A percentile compares a stretch with the other conserved stretches of the same genome.
These are phyloP conservation scores for Engystomops pustulosus DNA, from an alignment of 2,113 vertebrate genomes.

Conservation along the genomic window DNA sequence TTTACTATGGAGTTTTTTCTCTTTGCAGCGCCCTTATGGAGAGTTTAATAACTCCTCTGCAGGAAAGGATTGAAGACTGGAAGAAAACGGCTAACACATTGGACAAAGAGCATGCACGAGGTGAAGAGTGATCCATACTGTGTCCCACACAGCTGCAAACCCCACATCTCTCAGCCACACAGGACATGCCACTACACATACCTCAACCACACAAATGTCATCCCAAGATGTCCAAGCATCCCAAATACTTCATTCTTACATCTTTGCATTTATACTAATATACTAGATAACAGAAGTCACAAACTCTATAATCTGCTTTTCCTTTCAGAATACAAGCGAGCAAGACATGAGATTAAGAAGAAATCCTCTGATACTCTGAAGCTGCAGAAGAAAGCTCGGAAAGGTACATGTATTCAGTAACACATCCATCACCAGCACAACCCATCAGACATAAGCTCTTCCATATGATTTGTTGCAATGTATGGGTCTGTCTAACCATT, in stretches of 20 bases:
- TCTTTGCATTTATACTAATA: not conserved
- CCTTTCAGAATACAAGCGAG: slow-evolving; percentile 91
- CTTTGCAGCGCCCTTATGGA: slow-evolving; percentile 85
- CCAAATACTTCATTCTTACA: no score
- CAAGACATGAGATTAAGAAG: slow-evolving; percentile 97
- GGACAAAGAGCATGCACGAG: slow-evolving; percentile 97
- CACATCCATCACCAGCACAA: not conserved
- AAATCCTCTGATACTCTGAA: slow-evolving; percentile 96
- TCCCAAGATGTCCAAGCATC: not conserved
- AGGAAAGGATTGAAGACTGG: slow-evolving; percentile 97
- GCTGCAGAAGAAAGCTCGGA: slow-evolving; percentile 96
- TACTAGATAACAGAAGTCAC: not conserved
- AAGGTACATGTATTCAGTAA: slow-evolving; percentile 76
- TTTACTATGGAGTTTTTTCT: not conserved
- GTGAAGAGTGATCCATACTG: slow-evolving; percentile 62
- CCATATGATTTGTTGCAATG: not conserved
- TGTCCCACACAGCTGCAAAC: not conserved
- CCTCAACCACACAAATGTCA: no score
- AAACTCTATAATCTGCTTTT: not conserved
- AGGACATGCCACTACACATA: no score
- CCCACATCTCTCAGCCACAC: no score
- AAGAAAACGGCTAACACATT: slow-evolving; percentile 91
- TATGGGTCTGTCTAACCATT: slow-evolving; percentile 1
- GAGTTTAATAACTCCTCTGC: slow-evolving; percentile 92
- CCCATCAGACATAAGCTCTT: not conserved